These are phyloP conservation scores for Zele albiditarsus DNA, from an alignment of 2,888 invertebrate genomes.

Conservation along the genomic window DNA sequence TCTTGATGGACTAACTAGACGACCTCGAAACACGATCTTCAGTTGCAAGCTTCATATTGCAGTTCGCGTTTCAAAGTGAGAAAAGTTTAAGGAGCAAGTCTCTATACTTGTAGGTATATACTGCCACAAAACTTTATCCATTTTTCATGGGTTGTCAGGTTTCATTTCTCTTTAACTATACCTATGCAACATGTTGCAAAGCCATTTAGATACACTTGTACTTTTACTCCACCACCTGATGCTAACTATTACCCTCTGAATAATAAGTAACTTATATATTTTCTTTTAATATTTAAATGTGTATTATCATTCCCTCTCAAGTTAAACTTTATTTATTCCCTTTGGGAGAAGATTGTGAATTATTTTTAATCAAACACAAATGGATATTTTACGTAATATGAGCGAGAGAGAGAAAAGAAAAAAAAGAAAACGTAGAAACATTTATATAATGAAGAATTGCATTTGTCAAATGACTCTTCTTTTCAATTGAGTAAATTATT, in stretches of 20 bases:
- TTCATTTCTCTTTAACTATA: conserved; percentile 21
- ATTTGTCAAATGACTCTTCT: neutral
- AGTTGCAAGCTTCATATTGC: neutral
- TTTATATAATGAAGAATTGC: neutral
- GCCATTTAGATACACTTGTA: conserved; percentile 18
- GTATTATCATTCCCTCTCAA: neutral
- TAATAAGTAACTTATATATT: neutral
- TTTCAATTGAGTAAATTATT: neutral
- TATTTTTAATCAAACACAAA: neutral
- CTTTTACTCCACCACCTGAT: conserved; percentile 33
- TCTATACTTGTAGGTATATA: neutral
- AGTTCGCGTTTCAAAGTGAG: neutral
- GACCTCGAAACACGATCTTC: conserved; percentile 1
- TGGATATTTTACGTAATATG: neutral
- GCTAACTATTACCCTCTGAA: neutral
- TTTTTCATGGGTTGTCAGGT: conserved; percentile 43
- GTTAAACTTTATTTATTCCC: no score
- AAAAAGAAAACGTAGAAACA: no score
- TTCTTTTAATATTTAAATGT: neutral
- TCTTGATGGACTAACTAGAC: neutral
- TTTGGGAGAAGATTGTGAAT: neutral
- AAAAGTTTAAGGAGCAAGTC: neutral
- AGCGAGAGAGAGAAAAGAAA: neutral
- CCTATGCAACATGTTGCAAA: neutral
- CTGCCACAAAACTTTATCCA: conserved; percentile 36